Evolutionary conservation across 2,797 vertebrate species (phyloP).

Genomic region (Cynopterus sphinx): DNA sequence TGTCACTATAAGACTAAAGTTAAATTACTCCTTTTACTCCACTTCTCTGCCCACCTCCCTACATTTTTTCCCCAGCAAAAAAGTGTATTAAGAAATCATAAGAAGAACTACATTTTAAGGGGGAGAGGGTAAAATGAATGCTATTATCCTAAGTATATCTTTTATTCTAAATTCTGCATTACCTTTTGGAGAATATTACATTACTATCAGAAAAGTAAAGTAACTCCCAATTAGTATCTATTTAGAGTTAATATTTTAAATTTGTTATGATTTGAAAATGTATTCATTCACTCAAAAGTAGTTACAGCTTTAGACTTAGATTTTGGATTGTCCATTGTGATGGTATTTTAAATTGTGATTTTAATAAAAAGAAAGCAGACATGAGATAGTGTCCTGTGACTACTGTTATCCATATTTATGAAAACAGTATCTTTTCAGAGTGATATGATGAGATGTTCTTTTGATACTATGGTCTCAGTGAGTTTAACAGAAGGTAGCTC

Average conservation of each 20-base stretch:
- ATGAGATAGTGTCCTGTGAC: not conserved
- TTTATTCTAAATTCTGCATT: constrained; percentile 15
- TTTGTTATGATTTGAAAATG: constrained; percentile 7
- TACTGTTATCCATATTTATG: constrained; percentile 39
- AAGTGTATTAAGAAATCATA: constrained; percentile 16
- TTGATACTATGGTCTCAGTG: not conserved
- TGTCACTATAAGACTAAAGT: constrained; percentile 91
- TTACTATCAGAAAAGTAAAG: constrained; percentile 17
- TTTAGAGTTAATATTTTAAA: constrained; percentile 50
- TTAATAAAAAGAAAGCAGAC: constrained; percentile 48
- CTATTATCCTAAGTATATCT: not conserved
- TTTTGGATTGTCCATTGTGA: not conserved
- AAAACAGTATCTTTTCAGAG: not conserved
- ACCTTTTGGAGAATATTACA: not conserved
- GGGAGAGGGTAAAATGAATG: not conserved
- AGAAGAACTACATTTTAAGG: not conserved
- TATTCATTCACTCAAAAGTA: not conserved
- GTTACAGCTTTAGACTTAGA: not conserved
- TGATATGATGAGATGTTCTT: not conserved
- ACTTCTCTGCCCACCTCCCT: fast-evolving
- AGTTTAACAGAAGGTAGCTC: constrained; percentile 2
- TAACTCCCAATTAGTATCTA: not conserved
- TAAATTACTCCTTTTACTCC: not conserved
- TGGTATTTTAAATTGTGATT: constrained; percentile 59
- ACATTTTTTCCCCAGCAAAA: not conserved